phyloP scores from a whole-genome alignment of 2,113 vertebrate species.

The Falco punctatus region DNA sequence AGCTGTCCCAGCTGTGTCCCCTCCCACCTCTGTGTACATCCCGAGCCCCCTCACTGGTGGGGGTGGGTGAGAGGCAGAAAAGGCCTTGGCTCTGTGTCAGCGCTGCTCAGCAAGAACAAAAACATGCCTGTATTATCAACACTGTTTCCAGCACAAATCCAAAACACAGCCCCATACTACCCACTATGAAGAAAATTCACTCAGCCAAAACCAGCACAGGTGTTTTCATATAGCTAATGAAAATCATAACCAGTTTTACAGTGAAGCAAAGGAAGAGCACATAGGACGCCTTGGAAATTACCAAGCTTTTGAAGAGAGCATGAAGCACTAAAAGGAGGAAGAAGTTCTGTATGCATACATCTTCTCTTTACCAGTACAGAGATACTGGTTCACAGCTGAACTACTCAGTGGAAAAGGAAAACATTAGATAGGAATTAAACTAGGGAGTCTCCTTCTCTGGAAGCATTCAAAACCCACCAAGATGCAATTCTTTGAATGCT shows the following conservation, averaged over 20 bases:
- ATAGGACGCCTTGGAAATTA: background rate
- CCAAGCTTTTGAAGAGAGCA: background rate
- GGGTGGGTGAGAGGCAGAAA: background rate
- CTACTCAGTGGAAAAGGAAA: background rate
- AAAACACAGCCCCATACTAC: background rate
- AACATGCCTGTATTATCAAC: background rate
- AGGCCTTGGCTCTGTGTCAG: background rate
- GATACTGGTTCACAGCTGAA: background rate
- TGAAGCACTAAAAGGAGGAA: background rate
- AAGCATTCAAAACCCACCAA: no score
- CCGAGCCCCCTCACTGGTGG: background rate
- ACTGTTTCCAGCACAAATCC: background rate
- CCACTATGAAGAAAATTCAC: background rate
- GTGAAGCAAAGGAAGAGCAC: background rate
- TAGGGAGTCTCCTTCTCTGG: background rate
- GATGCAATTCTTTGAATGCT: background rate
- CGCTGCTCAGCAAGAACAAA: background rate
- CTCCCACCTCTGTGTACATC: background rate
- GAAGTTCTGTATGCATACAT: background rate
- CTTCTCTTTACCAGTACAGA: background rate
- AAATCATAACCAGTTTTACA: slow-evolving; percentile 17
- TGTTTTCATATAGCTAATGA: background rate
- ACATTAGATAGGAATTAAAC: background rate
- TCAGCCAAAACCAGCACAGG: background rate
- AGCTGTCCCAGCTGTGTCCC: background rate